These are phyloP conservation scores for Sorex fumeus DNA, from an alignment of 2,113 vertebrate species.

Conservation along the genomic window DNA sequence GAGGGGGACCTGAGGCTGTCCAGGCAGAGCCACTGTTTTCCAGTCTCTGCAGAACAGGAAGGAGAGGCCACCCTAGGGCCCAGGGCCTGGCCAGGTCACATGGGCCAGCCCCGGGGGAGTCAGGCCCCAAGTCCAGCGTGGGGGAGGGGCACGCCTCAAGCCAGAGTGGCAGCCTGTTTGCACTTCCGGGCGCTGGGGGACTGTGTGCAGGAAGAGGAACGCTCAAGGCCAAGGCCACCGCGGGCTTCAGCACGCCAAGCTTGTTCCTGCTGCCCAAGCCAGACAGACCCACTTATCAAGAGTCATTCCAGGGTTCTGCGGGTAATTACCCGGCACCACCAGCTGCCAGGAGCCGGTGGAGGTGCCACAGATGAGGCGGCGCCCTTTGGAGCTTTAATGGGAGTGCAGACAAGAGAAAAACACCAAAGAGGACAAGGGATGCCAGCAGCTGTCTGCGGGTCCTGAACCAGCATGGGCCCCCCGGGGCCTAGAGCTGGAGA, in stretches of 20 bases:
- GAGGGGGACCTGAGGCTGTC: background rate
- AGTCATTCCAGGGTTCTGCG: background rate
- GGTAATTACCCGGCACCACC: background rate
- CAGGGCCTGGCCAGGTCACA: background rate
- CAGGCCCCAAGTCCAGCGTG: fast-evolving
- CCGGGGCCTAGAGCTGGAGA: no score
- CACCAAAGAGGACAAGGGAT: background rate
- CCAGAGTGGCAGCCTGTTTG: background rate
- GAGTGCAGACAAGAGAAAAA: conserved; percentile 17
- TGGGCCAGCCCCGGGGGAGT: background rate
- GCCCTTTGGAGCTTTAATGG: conserved; percentile 29
- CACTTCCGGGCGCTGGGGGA: background rate
- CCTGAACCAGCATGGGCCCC: background rate
- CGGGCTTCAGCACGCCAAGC: background rate
- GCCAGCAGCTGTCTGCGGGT: background rate
- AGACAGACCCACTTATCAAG: conserved; percentile 43
- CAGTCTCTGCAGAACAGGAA: background rate
- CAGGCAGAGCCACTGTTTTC: background rate
- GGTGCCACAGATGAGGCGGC: background rate
- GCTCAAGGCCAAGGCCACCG: background rate
- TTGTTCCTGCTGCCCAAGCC: conserved; percentile 27
- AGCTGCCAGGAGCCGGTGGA: background rate
- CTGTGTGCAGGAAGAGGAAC: fast-evolving
- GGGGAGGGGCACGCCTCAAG: fast-evolving
- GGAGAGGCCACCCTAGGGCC: background rate